A percentile compares a stretch with the other conserved stretches of the same genome.
Conservation (phyloP, 2,797 vertebrate genomes). For the Emydoidea blandingii region DNA sequence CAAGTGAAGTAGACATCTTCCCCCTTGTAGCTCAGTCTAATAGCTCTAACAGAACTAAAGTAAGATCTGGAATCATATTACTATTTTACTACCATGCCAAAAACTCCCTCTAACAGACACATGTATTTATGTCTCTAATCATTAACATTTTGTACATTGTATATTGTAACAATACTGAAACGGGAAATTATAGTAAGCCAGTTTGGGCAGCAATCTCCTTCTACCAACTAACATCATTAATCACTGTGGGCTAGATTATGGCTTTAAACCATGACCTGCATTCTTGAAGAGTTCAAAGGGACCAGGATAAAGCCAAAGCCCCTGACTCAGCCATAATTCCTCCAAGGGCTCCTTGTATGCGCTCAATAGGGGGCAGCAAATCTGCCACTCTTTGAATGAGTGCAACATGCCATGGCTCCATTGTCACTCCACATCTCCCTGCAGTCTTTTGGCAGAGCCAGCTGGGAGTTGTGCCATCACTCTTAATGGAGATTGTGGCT, state of each 20-base stretch:
- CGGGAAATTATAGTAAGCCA: not conserved
- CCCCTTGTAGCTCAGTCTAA: not conserved
- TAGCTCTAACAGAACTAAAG: not conserved
- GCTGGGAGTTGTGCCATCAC: not conserved
- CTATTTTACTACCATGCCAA: not conserved
- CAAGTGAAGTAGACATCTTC: accelerated
- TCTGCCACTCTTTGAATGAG: not conserved
- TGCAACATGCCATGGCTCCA: not conserved
- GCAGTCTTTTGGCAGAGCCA: not conserved
- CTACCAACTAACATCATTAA: not conserved
- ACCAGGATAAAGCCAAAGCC: not conserved
- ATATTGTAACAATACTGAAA: not conserved
- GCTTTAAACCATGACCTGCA: not conserved
- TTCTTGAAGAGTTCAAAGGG: not conserved
- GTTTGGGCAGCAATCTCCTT: not conserved
- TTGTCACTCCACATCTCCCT: not conserved
- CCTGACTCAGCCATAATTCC: accelerated
- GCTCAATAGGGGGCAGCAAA: no score
- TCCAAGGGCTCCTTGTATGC: not conserved
- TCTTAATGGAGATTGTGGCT: accelerated
- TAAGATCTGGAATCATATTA: not conserved
- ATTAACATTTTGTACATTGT: not conserved
- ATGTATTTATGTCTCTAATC: not conserved
- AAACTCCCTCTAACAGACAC: accelerated
- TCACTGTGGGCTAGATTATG: not conserved